Percentiles rank a stretch among this genome's conserved stretches.
phyloP scores from a whole-genome alignment of 2,113 vertebrate genomes.

The Barnardius zonarius region DNA sequence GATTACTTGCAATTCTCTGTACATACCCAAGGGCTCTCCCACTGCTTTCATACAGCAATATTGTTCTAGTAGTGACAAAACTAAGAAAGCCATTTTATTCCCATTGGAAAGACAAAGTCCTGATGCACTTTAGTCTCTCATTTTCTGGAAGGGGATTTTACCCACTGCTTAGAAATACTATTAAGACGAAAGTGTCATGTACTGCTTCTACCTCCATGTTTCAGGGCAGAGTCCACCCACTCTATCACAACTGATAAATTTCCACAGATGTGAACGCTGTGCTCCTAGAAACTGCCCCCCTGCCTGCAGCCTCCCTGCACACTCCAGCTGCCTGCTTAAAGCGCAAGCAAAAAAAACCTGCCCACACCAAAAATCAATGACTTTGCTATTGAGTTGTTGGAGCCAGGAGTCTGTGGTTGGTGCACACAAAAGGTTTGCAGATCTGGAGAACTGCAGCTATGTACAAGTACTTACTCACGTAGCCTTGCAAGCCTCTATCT shows the following conservation, averaged over 20 bases:
- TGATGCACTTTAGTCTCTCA: background rate
- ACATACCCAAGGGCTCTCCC: background rate
- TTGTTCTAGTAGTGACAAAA: background rate
- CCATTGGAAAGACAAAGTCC: background rate
- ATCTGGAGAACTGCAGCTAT: background rate
- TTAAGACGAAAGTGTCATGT: background rate
- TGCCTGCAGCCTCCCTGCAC: background rate
- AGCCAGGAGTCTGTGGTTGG: background rate
- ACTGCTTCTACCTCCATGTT: background rate
- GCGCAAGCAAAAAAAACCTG: background rate
- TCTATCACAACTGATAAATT: background rate
- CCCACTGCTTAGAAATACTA: background rate
- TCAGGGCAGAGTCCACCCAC: constrained; percentile 14
- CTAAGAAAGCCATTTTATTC: background rate
- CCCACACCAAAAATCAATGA: background rate
- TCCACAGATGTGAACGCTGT: background rate
- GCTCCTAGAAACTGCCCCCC: background rate
- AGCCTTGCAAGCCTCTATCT: background rate
- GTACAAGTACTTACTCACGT: background rate
- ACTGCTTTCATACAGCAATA: background rate
- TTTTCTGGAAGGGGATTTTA: background rate
- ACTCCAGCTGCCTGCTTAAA: fast-evolving
- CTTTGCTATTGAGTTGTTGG: background rate
- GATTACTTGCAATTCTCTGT: background rate
- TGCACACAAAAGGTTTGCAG: background rate